Evolutionary conservation across 2,113 vertebrate genomes (phyloP).

Genomic region (Apeltes quadracus): DNA sequence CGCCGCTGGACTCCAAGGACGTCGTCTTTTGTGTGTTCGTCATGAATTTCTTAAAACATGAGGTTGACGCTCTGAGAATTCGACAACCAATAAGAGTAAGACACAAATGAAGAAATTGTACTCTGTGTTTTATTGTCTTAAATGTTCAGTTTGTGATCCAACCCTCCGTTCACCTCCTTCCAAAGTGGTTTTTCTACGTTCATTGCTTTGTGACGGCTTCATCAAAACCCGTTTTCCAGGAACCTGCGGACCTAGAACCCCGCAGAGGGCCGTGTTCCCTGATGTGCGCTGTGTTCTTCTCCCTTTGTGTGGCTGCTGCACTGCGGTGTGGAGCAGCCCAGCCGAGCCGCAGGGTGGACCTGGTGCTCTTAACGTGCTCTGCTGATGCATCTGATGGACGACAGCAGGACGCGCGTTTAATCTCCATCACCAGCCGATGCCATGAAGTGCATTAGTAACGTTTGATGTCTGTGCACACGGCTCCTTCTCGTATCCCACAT

Average conservation of each 20-base stretch:
- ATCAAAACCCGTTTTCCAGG: neutral
- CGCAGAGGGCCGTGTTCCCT: neutral
- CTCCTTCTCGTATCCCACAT: neutral
- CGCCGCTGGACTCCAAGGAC: no score
- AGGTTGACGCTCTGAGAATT: no score
- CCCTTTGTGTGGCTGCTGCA: slow-evolving; percentile 65
- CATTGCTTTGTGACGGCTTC: neutral
- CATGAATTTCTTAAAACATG: no score
- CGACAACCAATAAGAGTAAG: no score
- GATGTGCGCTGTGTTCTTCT: no score
- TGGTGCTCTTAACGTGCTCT: neutral
- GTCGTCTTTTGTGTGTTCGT: no score
- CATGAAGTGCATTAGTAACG: neutral
- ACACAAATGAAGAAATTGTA: no score
- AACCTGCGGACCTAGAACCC: neutral
- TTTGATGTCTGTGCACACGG: slow-evolving; percentile 13
- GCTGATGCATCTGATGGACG: slow-evolving; percentile 7
- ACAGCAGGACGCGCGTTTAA: neutral
- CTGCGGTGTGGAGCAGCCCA: slow-evolving; percentile 63
- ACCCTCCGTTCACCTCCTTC: neutral
- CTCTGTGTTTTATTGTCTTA: neutral
- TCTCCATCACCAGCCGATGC: neutral
- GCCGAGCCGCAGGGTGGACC: no score
- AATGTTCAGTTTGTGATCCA: neutral
- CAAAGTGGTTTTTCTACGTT: neutral